Base-by-base conservation (phyloP, 2,888 invertebrate species). In the Eumacrocentrus americanus region DNA sequence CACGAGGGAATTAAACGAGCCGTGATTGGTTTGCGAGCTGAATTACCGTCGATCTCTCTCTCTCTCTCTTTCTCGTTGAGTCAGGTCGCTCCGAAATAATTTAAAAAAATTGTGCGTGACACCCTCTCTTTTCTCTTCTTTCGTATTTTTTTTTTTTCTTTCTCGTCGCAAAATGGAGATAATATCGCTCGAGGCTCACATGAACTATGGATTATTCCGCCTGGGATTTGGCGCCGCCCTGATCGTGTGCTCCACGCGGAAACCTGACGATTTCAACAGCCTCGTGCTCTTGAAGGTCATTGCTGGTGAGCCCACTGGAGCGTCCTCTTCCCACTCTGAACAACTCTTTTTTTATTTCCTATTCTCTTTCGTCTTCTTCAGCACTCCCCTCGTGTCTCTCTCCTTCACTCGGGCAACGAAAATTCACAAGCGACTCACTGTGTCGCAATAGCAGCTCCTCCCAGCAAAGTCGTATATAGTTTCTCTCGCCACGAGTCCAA, bases 241-340 rank as follows among this genome's bases (percentile, higher is more conserved):
- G 44, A 35, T 50, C 44, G 35, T 47, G 20, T 53, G 60, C 25
- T 51, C 59, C 37, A 54, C 60, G 48, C 66, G 60, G 58, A 58
- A 57, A 59, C 40, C 53, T 54, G 48, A 40, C 18, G 51, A 62
- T 58, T 46, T 54, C 25, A 62, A 54, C 40, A 51, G 63, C 61
- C 61, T 62, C 67, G 59, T 65, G 61, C 34, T 60, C 62, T 60
- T 58, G 64, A 67, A 67, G 67, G 67, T 67, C 67, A 64, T 62
- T 52, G 35, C 56, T 58, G 42, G 48, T 37, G 29, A 46, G 44
- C 48, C 51, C 52, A 52, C 56, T 18, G 50, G 46, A 56, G 50
- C 44, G 14, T 42, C 29, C 52, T 46, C 48, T 34, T 47, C 48
- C 55, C 50, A 52, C 56, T 50, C 25, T 42, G 35, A 14, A 34